A percentile compares a stretch with the other conserved stretches of the same genome.
phyloP scores from a whole-genome alignment of 1,140 invertebrate genomes.

The Zaprionus camerounensis region DNA sequence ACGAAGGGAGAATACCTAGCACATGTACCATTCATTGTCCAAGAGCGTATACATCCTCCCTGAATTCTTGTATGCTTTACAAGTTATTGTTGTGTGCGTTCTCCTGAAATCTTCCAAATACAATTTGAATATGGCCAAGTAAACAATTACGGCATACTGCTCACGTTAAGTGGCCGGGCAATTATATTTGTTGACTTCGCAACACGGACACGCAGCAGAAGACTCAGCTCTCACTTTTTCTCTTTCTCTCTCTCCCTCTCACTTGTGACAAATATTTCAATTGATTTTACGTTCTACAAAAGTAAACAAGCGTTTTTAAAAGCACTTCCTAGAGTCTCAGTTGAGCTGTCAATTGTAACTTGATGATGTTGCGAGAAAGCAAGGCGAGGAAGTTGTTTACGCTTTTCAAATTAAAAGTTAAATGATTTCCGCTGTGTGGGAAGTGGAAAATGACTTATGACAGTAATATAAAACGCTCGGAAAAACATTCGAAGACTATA shows the following conservation, averaged over 20 bases:
- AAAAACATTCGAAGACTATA: background rate
- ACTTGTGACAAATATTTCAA: slow-evolving; percentile 1
- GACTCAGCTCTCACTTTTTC: background rate
- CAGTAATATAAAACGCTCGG: background rate
- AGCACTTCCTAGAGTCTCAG: background rate
- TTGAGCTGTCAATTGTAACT: slow-evolving; percentile 7
- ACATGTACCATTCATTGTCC: slow-evolving; percentile 4
- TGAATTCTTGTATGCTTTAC: slow-evolving; percentile 5
- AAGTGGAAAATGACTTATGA: background rate
- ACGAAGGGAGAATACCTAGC: slow-evolving; percentile 25
- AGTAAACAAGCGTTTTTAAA: slow-evolving; percentile 4
- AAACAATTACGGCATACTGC: slow-evolving; percentile 61
- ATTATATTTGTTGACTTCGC: slow-evolving; percentile 54
- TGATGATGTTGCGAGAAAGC: background rate
- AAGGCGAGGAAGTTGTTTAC: slow-evolving; percentile 1
- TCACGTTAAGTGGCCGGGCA: slow-evolving; percentile 36
- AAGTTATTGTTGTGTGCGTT: slow-evolving; percentile 23
- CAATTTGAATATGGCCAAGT: slow-evolving; percentile 68
- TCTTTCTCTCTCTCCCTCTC: background rate
- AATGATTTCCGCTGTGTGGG: background rate
- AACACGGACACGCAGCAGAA: background rate
- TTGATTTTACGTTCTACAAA: slow-evolving; percentile 2
- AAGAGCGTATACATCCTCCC: background rate
- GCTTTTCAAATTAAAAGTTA: slow-evolving; percentile 4
- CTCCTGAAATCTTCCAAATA: slow-evolving; percentile 44